Evolutionary conservation across 2,888 invertebrate genomes (phyloP).

Genomic region (Ormyrus thymus): DNA sequence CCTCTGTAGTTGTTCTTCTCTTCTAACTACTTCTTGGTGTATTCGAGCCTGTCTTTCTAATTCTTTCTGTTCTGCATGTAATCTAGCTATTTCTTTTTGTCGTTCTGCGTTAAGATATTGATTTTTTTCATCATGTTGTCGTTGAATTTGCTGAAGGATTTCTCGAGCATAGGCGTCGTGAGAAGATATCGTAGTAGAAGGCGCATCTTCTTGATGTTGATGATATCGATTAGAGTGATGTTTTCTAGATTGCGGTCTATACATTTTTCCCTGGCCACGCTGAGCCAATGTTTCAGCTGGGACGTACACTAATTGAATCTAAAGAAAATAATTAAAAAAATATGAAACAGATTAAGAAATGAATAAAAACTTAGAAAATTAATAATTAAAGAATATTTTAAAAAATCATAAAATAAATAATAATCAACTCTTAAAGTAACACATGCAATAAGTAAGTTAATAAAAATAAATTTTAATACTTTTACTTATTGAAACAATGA

Average conservation of each 20-base stretch:
- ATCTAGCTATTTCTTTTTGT: slow-evolving; percentile 66
- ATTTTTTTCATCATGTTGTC: slow-evolving; percentile 67
- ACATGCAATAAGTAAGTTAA: no score
- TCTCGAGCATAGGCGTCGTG: slow-evolving; percentile 66
- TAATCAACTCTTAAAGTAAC: no score
- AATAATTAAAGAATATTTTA: background rate
- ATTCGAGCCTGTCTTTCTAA: slow-evolving; percentile 66
- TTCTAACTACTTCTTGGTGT: slow-evolving; percentile 62
- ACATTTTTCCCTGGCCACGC: slow-evolving; percentile 71
- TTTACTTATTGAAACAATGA: no score
- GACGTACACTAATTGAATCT: slow-evolving; percentile 88
- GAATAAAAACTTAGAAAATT: slow-evolving; percentile 6
- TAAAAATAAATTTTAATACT: no score
- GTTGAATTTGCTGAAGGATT: slow-evolving; percentile 68
- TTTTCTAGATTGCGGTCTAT: slow-evolving; percentile 64
- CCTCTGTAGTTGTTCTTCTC: slow-evolving; percentile 66
- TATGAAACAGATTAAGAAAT: background rate
- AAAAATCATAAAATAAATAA: no score
- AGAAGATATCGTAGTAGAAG: slow-evolving; percentile 46
- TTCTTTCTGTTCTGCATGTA: slow-evolving; percentile 68
- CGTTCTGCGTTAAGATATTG: slow-evolving; percentile 67
- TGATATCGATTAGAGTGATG: slow-evolving; percentile 60
- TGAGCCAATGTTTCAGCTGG: slow-evolving; percentile 85
- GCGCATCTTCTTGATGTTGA: slow-evolving; percentile 56
- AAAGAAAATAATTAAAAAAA: background rate